A percentile compares a stretch with the other conserved stretches of the same genome.
phyloP scores from a whole-genome alignment of 2,113 vertebrate species.

The Pongo pygmaeus region DNA sequence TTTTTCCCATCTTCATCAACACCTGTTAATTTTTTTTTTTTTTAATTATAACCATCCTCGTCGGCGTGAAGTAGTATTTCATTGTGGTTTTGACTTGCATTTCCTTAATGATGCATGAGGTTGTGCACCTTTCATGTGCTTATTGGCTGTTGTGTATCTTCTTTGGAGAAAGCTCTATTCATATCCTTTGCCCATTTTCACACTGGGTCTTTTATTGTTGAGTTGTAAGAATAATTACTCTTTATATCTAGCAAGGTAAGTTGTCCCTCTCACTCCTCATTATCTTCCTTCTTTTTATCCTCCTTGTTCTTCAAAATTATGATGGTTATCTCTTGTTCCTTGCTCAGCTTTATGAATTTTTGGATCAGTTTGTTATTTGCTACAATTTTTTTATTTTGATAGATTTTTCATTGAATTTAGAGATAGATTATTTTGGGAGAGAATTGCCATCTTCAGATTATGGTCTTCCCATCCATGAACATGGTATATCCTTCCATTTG shows the following conservation, averaged over 20 bases:
- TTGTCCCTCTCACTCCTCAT: background rate
- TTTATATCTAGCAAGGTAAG: background rate
- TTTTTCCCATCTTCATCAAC: background rate
- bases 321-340: background rate
- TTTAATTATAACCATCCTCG: background rate
- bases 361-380: background rate
- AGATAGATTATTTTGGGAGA: background rate
- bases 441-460: background rate
- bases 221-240: background rate
- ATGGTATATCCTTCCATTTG: background rate
- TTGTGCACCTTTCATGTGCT: background rate
- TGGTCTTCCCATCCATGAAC: slow-evolving; percentile 28
- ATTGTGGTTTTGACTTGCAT: background rate
- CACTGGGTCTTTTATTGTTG: background rate
- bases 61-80: background rate
- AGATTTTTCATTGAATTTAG: slow-evolving; percentile 19
- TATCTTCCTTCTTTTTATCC: background rate
- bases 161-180: background rate
- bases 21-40: background rate
- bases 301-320: background rate
- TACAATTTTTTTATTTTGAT: background rate
- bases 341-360: background rate
- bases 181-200: background rate
- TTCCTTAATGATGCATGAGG: background rate
- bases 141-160: background rate